A percentile compares a stretch with the other conserved stretches of the same genome.
Evolutionary conservation across 2,113 vertebrate genomes (phyloP).

Genomic region (Rhegmatorhina hoffmannsi): DNA sequence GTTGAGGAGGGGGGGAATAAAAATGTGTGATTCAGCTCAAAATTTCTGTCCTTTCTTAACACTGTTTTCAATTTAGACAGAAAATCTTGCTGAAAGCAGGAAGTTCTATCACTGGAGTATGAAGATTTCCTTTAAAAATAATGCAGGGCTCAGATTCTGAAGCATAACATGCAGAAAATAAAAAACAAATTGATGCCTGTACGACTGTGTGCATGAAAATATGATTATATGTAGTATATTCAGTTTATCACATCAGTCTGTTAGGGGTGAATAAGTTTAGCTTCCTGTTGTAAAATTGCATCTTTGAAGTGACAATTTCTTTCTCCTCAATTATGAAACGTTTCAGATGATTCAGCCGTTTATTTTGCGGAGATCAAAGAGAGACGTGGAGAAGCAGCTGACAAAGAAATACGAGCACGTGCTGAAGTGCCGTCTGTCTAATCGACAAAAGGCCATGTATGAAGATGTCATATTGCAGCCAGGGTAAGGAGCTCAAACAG

Average conservation of each 20-base stretch:
- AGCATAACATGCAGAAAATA: neutral
- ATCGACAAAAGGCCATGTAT: conserved; percentile 87
- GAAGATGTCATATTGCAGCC: conserved; percentile 90
- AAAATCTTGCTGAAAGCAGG: neutral
- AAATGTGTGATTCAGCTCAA: neutral
- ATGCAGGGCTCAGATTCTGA: neutral
- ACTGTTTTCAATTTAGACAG: neutral
- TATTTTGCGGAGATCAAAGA: conserved; percentile 90
- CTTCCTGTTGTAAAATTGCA: neutral
- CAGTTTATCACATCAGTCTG: neutral
- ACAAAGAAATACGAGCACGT: conserved; percentile 92
- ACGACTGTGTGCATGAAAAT: neutral
- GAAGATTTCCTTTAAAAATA: neutral
- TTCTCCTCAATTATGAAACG: neutral
- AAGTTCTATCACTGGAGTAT: neutral
- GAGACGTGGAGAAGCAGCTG: conserved; percentile 93
- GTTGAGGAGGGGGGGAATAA: neutral
- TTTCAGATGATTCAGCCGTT: conserved; percentile 91
- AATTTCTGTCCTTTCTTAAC: neutral
- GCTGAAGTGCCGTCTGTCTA: conserved; percentile 90
- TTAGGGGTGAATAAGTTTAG: neutral
- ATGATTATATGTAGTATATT: neutral
- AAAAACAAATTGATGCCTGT: neutral
- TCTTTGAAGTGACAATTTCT: neutral
- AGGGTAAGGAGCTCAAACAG: conserved; percentile 72